phyloP scores from a whole-genome alignment of 2,888 invertebrate genomes.

The Phalera bucephala region DNA sequence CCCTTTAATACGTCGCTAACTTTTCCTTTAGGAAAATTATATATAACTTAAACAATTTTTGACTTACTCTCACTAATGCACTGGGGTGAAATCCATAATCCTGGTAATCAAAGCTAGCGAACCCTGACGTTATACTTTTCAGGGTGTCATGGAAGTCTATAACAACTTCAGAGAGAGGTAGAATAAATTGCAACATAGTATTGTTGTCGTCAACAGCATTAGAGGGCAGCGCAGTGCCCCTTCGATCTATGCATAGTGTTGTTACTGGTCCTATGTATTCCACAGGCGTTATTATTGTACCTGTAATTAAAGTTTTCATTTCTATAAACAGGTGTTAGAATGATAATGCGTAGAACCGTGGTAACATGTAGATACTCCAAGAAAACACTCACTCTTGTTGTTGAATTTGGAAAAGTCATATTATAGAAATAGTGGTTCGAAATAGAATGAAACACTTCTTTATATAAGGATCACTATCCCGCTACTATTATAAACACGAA shows the following conservation, averaged over 20 bases:
- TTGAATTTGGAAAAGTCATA: too few species aligned
- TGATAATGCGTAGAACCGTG: not conserved
- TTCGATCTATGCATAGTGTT: constrained; percentile 88
- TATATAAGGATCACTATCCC: too few species aligned
- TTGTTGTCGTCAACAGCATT: constrained; percentile 92
- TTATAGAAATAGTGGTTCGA: too few species aligned
- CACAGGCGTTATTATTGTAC: constrained; percentile 94
- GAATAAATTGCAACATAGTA: constrained; percentile 90
- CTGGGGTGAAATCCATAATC: constrained; percentile 92
- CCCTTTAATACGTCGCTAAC: too few species aligned
- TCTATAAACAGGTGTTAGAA: not conserved
- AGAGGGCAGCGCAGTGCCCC: constrained; percentile 85
- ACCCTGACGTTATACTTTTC: constrained; percentile 95
- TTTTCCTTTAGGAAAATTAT: too few species aligned
- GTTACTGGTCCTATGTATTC: constrained; percentile 88
- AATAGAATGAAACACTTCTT: too few species aligned
- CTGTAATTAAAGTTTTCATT: constrained; percentile 56
- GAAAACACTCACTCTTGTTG: too few species aligned
- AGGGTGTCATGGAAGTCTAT: constrained; percentile 96
- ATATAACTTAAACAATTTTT: too few species aligned
- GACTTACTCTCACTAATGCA: constrained; percentile 90
- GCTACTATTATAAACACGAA: too few species aligned
- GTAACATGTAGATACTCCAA: too few species aligned
- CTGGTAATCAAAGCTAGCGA: constrained; percentile 97
- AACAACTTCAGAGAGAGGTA: constrained; percentile 97